These are phyloP conservation scores for Hydroisotoma schaefferi DNA, from an alignment of 2,888 invertebrate genomes.

Conservation along the genomic window DNA sequence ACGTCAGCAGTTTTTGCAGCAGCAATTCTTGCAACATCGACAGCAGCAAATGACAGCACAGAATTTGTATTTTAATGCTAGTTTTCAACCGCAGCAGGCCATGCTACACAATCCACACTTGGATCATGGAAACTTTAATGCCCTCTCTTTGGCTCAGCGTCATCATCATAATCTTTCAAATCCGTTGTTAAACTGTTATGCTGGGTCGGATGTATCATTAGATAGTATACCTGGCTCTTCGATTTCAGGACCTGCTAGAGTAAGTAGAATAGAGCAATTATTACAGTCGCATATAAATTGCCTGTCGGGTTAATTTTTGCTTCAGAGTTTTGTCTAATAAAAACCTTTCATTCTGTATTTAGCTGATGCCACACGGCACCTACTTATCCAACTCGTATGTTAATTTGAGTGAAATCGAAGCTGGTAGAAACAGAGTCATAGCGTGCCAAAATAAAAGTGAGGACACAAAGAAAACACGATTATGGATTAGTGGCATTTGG, in stretches of 20 bases:
- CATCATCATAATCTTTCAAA: constrained; percentile 14
- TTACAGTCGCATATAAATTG: too few relatives aligned
- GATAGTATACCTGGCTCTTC: constrained; percentile 33
- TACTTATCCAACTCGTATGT: constrained; percentile 46
- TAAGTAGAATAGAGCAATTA: too few relatives aligned
- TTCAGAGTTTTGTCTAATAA: too few relatives aligned
- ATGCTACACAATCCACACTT: constrained; percentile 4
- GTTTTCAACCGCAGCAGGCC: background rate
- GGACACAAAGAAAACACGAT: too few relatives aligned
- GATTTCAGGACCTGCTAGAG: constrained; percentile 13
- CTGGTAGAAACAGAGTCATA: constrained; percentile 38
- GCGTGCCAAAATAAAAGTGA: constrained; percentile 30
- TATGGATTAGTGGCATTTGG: too few relatives aligned
- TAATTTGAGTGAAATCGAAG: constrained; percentile 46
- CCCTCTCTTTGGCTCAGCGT: background rate
- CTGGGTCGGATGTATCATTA: constrained; percentile 38
- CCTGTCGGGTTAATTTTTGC: too few relatives aligned
- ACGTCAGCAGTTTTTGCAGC: constrained; percentile 18
- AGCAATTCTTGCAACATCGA: constrained; percentile 11
- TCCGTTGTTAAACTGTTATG: constrained; percentile 37
- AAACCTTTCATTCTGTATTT: constrained; percentile 11
- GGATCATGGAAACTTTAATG: background rate
- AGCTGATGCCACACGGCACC: constrained; percentile 29
- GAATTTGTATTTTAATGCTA: constrained; percentile 5
- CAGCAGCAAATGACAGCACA: constrained; percentile 11